Base-by-base conservation (phyloP, 2,888 invertebrate genomes). In the Plebejus melissa region DNA sequence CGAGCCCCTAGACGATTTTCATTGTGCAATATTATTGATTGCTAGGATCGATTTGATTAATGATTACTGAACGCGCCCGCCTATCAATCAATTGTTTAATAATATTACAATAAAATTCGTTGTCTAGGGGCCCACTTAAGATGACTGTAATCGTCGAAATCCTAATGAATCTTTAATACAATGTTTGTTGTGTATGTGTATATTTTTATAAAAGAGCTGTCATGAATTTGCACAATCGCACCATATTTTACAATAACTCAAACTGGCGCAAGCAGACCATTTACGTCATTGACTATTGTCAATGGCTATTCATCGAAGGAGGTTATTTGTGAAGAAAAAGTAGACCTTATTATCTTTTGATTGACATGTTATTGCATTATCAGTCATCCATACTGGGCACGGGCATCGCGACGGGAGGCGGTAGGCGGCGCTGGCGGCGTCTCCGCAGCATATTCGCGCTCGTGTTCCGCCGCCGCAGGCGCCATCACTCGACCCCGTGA, bases 361-460 rank as follows among this genome's bases (percentile, higher is more conserved):
- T 60, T 28, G 28, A 60, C 28, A 28, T 60, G 7, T 60, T 7
- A 36, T 46, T 54, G 11, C 22, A 54, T 54, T 54, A 41, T 5
- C 82, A 94, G 94, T 89, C 94, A 4, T 91, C 94, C 41, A 86
- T 95, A 76, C 80, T 90, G 83, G 94, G 94, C 77, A 93, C 92
- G 74, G 91, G 94, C 57, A 82, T 88, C 65, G 85, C 93, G 74
- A 85, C 90, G 72, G 89, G 94, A 78, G 94, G 94, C 58, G 96
- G 96, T 74, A 95, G 97, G 78, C 96, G 97, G 79, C 96, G 97
- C 79, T 97, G 97, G 97, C 96, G 97, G 90, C 95, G 97, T 28
- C 93, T 97, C 77, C 95, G 97, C 84, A 97, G 97, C 82, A 97
- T 97, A 85, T 97, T 97, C 85, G 96, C 97, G 74, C 94, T 97